Conservation (phyloP, 2,797 vertebrate genomes). For the Ptychobarbus kaznakovi region DNA sequence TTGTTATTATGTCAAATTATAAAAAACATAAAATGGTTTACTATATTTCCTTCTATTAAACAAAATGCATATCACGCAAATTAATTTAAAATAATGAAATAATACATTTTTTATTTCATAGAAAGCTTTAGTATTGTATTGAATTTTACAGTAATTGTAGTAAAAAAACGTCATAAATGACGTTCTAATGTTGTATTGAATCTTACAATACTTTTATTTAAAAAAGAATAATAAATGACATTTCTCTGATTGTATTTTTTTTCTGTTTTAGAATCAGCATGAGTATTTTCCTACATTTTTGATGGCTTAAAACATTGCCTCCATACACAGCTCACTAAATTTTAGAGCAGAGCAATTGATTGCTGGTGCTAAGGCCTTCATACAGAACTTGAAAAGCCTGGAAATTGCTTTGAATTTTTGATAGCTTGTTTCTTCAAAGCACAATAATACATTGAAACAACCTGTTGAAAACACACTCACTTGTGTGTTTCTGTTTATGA, state of each 20-base stretch:
- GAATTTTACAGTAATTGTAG: background rate
- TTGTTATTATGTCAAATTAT: background rate
- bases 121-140: background rate
- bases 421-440: slow-evolving; percentile 18
- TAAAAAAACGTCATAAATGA: background rate
- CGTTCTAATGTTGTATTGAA: too few species aligned
- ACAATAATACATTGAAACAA: slow-evolving; percentile 19
- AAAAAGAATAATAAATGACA: too few species aligned
- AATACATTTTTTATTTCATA: background rate
- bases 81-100: too few species aligned
- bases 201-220: too few species aligned
- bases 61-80: background rate
- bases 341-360: background rate
- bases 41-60: background rate
- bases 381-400: background rate
- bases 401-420: slow-evolving; percentile 24
- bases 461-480: background rate
- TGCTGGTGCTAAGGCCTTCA: background rate
- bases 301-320: background rate
- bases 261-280: background rate
- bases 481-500: background rate
- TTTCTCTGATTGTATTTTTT: background rate
- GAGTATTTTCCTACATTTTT: background rate
- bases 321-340: background rate
- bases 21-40: background rate